Base-by-base conservation (phyloP, 2,113 vertebrate genomes). In the Callocephalon fimbriatum region DNA sequence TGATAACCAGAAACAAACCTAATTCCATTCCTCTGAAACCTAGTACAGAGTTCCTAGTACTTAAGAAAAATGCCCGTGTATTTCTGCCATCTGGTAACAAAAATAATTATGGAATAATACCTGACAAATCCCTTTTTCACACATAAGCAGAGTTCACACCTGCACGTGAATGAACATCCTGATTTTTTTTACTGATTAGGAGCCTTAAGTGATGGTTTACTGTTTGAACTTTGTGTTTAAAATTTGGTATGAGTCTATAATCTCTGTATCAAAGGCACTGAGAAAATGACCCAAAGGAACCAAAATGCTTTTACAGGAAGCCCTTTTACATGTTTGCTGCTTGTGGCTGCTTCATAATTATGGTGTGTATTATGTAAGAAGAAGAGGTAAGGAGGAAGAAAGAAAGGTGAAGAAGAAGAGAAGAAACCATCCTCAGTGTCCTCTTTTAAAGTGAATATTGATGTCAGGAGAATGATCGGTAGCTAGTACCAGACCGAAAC, bases 211-310 rank as follows among this genome's bases (percentile, higher is more conserved):
- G 17, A 94, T 78, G 48, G 48, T 93, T 90, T 51, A 65, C 8
- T 87, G 22, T 94, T 92, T 77, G 76, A 97, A 53, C 47, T 84
- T 92, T 51, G 44, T 79, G 29, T 81, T 92, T 37, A 90, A 91
- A 95, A 93, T 80, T 95, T 80, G 82, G 21, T 72, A 73, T 29
- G 40, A 86, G 19, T 29, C 54, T 95, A 75, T 59, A 93, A 86
- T 95, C 71, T 95, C 18, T 20, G 63, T 76, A 93, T 90, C 53
- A 95, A 51, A 95, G 50, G 21, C 32, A 87, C 11, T 12, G 42
- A 62, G 90, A 92, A 98, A 97, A 96, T 59, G 31, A 37, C 78
- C 74, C 75, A 91, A 86, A 95, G 73, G 88, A 97, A 84, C 62
- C 71, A 90, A 91, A 45, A 56, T 40, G 19, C 25, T 94, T 95